A percentile compares a stretch with the other conserved stretches of the same genome.
phyloP scores from a whole-genome alignment of 2,888 invertebrate genomes.

The Candidula unifasciata region DNA sequence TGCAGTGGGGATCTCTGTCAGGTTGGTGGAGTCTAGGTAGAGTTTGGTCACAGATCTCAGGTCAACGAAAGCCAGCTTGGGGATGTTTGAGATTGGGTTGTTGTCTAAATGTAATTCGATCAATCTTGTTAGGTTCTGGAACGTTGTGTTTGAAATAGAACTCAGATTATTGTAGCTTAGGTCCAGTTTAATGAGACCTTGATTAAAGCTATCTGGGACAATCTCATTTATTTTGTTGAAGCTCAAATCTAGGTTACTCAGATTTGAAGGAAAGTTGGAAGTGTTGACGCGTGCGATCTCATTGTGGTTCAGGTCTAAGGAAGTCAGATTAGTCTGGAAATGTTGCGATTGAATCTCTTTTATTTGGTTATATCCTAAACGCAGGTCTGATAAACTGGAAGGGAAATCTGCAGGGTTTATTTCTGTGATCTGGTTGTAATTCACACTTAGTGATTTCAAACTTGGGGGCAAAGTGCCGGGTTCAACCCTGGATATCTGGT shows the following conservation, averaged over 20 bases:
- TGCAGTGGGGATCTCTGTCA: neutral
- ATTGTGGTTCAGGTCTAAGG: too few species aligned
- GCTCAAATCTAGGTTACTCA: too few species aligned
- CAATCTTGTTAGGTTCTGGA: neutral
- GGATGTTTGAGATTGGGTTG: constrained; percentile 1
- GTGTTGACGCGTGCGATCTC: too few species aligned
- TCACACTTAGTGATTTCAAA: neutral
- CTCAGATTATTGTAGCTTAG: too few species aligned
- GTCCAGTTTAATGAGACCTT: too few species aligned
- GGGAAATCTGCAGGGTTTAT: neutral
- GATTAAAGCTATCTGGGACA: too few species aligned
- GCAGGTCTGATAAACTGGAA: too few species aligned
- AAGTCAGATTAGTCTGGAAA: too few species aligned
- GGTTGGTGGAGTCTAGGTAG: neutral
- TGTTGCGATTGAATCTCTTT: too few species aligned
- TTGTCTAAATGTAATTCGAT: neutral
- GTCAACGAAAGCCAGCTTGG: neutral
- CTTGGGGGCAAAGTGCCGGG: neutral
- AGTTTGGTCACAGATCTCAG: neutral
- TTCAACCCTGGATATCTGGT: neutral
- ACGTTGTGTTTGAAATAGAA: neutral
- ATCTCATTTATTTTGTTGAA: too few species aligned
- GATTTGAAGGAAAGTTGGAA: too few species aligned
- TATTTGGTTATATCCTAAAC: too few species aligned
- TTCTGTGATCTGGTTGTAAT: neutral